A percentile compares a stretch with the other conserved stretches of the same genome.
Evolutionary conservation across 2,888 invertebrate species (phyloP).

Genomic region (Brassicogethes aeneus): DNA sequence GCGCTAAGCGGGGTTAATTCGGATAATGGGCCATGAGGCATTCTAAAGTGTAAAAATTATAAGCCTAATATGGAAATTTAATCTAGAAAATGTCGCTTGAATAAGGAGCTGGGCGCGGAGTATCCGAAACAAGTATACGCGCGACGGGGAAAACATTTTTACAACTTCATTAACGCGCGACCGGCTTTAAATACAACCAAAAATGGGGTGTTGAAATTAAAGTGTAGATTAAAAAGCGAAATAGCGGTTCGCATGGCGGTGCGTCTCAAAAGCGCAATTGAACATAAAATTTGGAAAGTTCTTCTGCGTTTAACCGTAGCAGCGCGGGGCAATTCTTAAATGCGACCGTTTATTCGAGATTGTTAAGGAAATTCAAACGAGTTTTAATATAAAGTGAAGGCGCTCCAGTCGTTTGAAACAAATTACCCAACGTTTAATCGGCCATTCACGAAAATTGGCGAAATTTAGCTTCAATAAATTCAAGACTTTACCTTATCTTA

Average conservation of each 20-base stretch:
- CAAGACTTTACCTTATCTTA: conserved; percentile 41
- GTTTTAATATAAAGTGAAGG: conserved; percentile 36
- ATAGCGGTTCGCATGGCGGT: conserved; percentile 26
- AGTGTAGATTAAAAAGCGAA: conserved; percentile 40
- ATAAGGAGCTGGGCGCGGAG: conserved; percentile 11
- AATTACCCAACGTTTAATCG: conserved; percentile 41
- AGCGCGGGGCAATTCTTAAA: not conserved
- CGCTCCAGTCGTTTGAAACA: conserved; percentile 34
- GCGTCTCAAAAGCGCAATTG: conserved; percentile 32
- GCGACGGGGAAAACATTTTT: conserved; percentile 35
- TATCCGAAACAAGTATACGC: too few relatives aligned
- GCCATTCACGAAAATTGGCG: conserved; percentile 41
- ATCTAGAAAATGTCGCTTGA: not conserved
- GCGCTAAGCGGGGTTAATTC: too few relatives aligned
- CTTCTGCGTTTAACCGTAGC: conserved; percentile 11
- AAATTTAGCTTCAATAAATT: conserved; percentile 41
- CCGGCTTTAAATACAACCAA: conserved; percentile 35
- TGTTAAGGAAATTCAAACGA: conserved; percentile 32
- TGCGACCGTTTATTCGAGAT: conserved; percentile 24
- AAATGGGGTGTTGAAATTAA: conserved; percentile 42
- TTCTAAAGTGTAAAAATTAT: too few relatives aligned
- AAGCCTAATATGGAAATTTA: not conserved
- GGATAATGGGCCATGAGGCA: too few relatives aligned
- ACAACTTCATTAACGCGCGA: conserved; percentile 39
- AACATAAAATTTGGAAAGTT: conserved; percentile 34